Percentiles rank a stretch among this genome's conserved stretches.
Conservation (phyloP, 2,113 vertebrate genomes). For the Arvicanthis niloticus region DNA sequence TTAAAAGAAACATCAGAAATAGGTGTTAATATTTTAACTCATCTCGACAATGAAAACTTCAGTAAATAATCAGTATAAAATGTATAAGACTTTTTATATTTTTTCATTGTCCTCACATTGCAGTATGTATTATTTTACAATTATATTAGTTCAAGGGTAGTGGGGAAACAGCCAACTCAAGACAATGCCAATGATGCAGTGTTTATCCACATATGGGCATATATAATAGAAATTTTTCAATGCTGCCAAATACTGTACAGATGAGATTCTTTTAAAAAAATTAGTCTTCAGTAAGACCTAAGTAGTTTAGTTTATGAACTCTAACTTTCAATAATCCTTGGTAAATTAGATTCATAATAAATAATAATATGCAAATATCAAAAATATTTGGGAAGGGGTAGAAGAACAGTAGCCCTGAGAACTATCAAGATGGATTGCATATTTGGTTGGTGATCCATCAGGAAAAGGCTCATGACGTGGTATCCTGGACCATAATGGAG, state of each 20-base stretch:
- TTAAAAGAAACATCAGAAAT: not conserved
- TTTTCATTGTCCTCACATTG: not conserved
- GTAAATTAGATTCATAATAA: not conserved
- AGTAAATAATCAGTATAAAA: not conserved
- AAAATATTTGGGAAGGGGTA: not conserved
- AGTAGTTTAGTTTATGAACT: not conserved
- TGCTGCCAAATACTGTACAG: not conserved
- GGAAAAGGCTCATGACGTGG: not conserved
- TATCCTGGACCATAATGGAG: not conserved
- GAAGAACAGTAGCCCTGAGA: not conserved
- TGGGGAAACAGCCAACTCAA: not conserved
- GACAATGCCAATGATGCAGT: not conserved
- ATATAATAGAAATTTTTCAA: not conserved
- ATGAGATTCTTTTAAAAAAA: not conserved
- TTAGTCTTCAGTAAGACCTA: not conserved
- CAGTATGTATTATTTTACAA: not conserved
- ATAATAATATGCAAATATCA: not conserved
- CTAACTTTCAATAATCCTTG: not conserved
- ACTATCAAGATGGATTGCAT: not conserved
- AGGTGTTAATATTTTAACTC: not conserved
- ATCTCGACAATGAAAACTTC: not conserved
- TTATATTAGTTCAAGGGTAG: not conserved
- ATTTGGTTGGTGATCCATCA: not conserved
- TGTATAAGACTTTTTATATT: not conserved
- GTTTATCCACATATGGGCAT: not conserved